Evolutionary conservation across 64 coral and sea anemone genomes (phyloP).

Genomic region (Acropora yongei): DNA sequence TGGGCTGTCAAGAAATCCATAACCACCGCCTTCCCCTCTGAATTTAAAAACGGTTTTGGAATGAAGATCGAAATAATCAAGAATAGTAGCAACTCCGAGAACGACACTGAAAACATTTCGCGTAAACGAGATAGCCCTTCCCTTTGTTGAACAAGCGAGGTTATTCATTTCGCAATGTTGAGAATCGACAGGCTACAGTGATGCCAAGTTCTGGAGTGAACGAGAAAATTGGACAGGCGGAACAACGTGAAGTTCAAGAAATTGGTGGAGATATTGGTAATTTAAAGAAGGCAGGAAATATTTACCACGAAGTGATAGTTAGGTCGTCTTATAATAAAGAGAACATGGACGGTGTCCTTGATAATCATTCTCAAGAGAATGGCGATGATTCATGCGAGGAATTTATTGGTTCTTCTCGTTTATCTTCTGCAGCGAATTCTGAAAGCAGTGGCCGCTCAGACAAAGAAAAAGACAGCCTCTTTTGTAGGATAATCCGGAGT

Average conservation of each 20-base stretch:
- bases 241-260: background rate
- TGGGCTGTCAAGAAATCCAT: no score
- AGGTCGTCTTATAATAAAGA: background rate
- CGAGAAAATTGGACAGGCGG: background rate
- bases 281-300: background rate
- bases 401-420: background rate
- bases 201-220: background rate
- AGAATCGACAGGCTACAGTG: background rate
- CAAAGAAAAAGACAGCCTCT: background rate
- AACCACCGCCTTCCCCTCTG: no score
- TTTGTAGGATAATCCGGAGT: constrained; percentile 11
- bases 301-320: background rate
- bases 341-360: background rate
- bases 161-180: background rate
- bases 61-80: no score
- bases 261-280: background rate
- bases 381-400: background rate
- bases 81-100: no score
- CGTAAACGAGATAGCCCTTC: no score
- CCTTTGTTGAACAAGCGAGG: no score
- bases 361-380: background rate
- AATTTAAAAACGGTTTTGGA: no score
- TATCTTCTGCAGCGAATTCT: background rate
- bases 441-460: background rate
- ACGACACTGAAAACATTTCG: no score